A percentile compares a stretch with the other conserved stretches of the same genome.
Evolutionary conservation across 2,113 vertebrate genomes (phyloP).

Genomic region (Microcebus griseorufus): DNA sequence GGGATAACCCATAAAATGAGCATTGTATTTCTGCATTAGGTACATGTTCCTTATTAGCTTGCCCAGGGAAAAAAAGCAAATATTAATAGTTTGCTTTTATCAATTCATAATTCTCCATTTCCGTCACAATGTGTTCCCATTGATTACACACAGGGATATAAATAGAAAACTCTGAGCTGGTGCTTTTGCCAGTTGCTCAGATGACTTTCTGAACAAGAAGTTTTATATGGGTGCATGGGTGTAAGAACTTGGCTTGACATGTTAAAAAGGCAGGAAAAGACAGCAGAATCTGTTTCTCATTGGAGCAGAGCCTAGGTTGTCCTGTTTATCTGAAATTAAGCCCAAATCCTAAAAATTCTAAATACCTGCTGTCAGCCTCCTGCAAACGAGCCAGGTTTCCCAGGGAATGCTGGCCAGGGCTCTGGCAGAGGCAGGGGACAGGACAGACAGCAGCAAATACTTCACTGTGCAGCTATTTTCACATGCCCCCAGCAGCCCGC

Average conservation of each 20-base stretch:
- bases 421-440: not conserved
- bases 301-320: not conserved
- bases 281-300: not conserved
- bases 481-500: not conserved
- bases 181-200: constrained; percentile 40
- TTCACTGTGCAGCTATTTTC: not conserved
- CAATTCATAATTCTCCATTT: constrained; percentile 53
- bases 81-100: constrained; percentile 41
- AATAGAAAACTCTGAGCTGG: constrained; percentile 48
- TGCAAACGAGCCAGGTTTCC: not conserved
- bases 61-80: constrained; percentile 53
- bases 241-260: constrained; percentile 18
- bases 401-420: not conserved
- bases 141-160: constrained; percentile 60
- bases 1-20: not conserved
- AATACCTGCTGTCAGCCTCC: constrained; percentile 23
- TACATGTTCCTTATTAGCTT: constrained; percentile 1
- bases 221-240: constrained; percentile 31
- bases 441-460: not conserved
- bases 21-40: not conserved
- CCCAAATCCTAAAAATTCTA: constrained; percentile 3
- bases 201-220: constrained; percentile 51
- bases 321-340: constrained; percentile 33
- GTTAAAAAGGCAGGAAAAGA: constrained; percentile 45
- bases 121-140: constrained; percentile 54